Conservation (phyloP, 2,888 invertebrate species). For the Apotomis turbidana region DNA sequence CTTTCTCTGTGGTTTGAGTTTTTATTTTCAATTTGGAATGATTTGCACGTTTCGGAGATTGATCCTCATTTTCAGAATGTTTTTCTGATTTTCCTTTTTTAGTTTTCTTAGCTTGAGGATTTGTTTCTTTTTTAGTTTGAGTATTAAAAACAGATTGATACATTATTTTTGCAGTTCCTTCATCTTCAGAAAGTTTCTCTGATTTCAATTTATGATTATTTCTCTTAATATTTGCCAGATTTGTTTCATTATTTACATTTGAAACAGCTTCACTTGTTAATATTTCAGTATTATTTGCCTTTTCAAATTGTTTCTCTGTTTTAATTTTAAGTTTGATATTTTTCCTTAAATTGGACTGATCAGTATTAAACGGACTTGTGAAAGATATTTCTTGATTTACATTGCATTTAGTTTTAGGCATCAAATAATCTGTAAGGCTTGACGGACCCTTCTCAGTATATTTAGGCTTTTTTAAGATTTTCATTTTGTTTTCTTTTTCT, state of each 20-base stretch:
- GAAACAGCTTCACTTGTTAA: neutral
- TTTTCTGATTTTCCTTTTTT: neutral
- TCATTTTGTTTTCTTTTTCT: neutral
- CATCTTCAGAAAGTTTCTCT: neutral
- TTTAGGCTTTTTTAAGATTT: neutral
- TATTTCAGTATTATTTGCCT: too few relatives aligned
- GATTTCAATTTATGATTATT: neutral
- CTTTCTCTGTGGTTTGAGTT: neutral
- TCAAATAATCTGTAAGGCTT: neutral
- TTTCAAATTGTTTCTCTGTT: too few relatives aligned
- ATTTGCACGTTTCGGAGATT: neutral
- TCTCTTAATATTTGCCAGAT: too few relatives aligned
- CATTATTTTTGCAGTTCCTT: too few relatives aligned
- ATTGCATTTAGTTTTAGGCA: neutral
- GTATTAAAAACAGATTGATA: neutral
- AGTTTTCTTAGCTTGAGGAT: too few relatives aligned
- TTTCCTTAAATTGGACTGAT: too few relatives aligned
- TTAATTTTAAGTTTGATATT: too few relatives aligned
- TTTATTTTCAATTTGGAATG: neutral
- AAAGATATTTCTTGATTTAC: neutral
- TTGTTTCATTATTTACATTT: too few relatives aligned
- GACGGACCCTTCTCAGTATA: neutral
- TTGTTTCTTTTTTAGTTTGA: too few relatives aligned
- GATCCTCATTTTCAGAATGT: neutral
- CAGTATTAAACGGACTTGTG: too few relatives aligned